phyloP scores from a whole-genome alignment of 2,888 invertebrate species.

The Cylloceria caligata region DNA sequence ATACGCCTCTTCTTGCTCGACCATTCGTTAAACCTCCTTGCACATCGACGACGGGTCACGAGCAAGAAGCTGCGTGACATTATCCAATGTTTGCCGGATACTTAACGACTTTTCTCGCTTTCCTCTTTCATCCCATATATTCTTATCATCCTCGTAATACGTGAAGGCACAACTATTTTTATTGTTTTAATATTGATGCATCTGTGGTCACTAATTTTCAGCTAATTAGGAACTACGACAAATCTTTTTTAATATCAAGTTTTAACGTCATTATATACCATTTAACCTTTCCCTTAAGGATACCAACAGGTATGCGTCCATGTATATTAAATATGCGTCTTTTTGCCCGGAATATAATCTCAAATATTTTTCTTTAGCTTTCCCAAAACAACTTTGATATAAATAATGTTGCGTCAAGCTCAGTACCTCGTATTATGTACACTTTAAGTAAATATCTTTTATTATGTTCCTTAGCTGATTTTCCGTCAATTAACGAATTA shows the following conservation, averaged over 20 bases:
- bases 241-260: neutral
- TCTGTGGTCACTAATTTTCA: neutral
- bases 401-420: too few species aligned
- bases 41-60: conserved; percentile 13
- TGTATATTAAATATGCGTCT: too few species aligned
- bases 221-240: neutral
- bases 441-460: too few species aligned
- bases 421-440: too few species aligned
- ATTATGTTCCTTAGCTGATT: too few species aligned
- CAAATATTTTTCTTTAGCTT: too few species aligned
- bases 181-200: neutral
- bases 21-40: conserved; percentile 52
- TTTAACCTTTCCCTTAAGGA: too few species aligned
- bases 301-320: too few species aligned
- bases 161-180: neutral
- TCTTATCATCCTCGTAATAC: conserved; percentile 8
- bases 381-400: too few species aligned
- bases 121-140: neutral
- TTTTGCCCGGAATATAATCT: too few species aligned
- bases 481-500: too few species aligned
- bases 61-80: conserved; percentile 43
- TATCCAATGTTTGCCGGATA: conserved; percentile 38
- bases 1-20: conserved; percentile 52
- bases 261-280: neutral
- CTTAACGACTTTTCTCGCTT: conserved; percentile 38